Evolutionary conservation across 2,888 invertebrate genomes (phyloP).

Genomic region (Nemotelus nigrinus): DNA sequence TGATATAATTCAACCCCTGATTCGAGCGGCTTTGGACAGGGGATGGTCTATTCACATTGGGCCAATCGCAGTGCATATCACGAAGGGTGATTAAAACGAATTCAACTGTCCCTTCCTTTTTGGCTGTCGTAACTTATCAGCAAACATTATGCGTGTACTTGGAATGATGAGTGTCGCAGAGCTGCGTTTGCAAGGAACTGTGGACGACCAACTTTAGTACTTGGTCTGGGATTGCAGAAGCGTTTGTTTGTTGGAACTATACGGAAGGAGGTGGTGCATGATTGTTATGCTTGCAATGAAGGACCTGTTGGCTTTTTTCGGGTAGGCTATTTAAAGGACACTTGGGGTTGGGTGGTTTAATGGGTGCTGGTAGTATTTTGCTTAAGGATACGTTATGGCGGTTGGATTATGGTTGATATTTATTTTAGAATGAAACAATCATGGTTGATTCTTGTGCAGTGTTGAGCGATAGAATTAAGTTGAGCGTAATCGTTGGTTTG

Average conservation of each 20-base stretch:
- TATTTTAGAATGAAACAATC: neutral
- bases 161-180: neutral
- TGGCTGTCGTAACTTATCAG: conserved; percentile 16
- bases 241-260: no score
- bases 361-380: conserved; percentile 35
- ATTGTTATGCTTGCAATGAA: neutral
- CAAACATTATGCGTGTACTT: conserved; percentile 29
- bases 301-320: conserved; percentile 42
- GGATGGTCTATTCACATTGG: conserved; percentile 57
- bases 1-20: conserved; percentile 35
- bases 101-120: conserved; percentile 48
- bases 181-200: conserved; percentile 8
- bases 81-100: conserved; percentile 57
- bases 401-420: conserved; percentile 46
- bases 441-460: neutral
- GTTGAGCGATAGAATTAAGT: no score
- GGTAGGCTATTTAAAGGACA: conserved; percentile 38
- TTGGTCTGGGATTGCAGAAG: neutral
- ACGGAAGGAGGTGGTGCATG: conserved; percentile 30
- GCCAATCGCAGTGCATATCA: conserved; percentile 53
- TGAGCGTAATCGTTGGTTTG: no score
- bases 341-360: conserved; percentile 31
- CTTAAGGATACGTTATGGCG: conserved; percentile 41
- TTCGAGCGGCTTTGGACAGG: conserved; percentile 49
- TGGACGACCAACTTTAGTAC: neutral